Evolutionary conservation across 1,140 invertebrate species (phyloP), one percentile per base, ranked within the genome.

Genomic region (Portunus trituberculatus): DNA sequence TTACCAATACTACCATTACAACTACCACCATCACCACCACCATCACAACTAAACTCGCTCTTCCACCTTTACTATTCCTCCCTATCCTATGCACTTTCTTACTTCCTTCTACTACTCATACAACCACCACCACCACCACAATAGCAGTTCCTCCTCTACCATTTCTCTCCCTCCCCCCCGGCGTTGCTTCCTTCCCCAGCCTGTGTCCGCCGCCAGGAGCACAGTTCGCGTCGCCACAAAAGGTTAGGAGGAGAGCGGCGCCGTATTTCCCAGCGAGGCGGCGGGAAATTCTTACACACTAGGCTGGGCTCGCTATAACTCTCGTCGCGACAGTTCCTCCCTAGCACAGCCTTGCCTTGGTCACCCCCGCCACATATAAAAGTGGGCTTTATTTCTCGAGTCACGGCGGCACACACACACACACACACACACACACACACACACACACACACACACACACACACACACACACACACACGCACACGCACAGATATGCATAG

Each of bases 231-330:
- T 76, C 67, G 67, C 67, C 67, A 76, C 67, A 76, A 76, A 76
- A 76, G 67, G 67, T 76, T 76, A 76, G 67, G 20, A 76, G 67
- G 25, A n/a, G 20, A 12, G n/a, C 10, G 67, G 20, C 67, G 67
- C 67, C 12, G 67, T 76, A 76, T 76, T 76, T 76, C 67, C 67
- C 16, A 76, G 67, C 67, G 20, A 25, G 20, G 0, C 67, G 20
- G 67, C 67, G 20, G n/a, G 67, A 76, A 76, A 76, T 76, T 76
- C 67, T 76, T 76, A 76, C 67, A 76, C 67, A 76, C 67, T 76
- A n/a, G 12, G 20, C 25, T n/a, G 67, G 67, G n/a, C 20, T n/a
- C 1, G 7, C 67, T 20, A 76, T 76, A 76, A 76, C 20, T 76
- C 67, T 76, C 1, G 20, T 2, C 6, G 67, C 67, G 67, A 76